Percentiles rank a stretch among this genome's conserved stretches.
Conservation (phyloP, 2,113 vertebrate species). For the Osmerus mordax region DNA sequence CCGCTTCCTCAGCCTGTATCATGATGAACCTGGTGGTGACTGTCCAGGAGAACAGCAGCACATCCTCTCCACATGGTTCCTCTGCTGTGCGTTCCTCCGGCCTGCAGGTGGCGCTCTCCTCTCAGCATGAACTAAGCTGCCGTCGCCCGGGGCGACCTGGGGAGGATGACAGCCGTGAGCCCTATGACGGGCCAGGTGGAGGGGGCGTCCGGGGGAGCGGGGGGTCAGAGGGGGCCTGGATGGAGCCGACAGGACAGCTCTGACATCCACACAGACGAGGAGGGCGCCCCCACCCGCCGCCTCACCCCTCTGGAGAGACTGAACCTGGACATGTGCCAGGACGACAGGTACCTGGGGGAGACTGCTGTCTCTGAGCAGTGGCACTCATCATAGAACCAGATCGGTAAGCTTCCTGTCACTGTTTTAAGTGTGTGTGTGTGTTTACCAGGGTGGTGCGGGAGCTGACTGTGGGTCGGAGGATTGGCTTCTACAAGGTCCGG, state of each 20-base stretch:
- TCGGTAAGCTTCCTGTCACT: neutral
- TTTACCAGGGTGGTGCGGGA: constrained; percentile 82
- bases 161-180: constrained; percentile 87
- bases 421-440: neutral
- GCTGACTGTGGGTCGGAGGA: constrained; percentile 87
- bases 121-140: constrained; percentile 65
- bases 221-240: constrained; percentile 59
- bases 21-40: no score
- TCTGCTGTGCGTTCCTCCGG: neutral
- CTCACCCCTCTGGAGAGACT: constrained; percentile 89
- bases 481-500: constrained; percentile 94
- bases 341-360: constrained; percentile 67
- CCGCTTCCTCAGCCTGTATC: no score
- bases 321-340: constrained; percentile 89
- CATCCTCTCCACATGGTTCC: neutral
- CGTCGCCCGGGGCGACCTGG: constrained; percentile 48
- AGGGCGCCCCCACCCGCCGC: constrained; percentile 69
- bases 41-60: no score
- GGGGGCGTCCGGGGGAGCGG: constrained; percentile 31
- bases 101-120: constrained; percentile 16
- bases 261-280: constrained; percentile 76
- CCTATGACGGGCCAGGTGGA: constrained; percentile 48
- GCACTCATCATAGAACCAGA: no score
- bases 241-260: constrained; percentile 82
- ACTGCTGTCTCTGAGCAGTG: no score